These are phyloP conservation scores for Drosophila lutescens DNA, from an alignment of 2,888 invertebrate genomes.

Conservation along the genomic window DNA sequence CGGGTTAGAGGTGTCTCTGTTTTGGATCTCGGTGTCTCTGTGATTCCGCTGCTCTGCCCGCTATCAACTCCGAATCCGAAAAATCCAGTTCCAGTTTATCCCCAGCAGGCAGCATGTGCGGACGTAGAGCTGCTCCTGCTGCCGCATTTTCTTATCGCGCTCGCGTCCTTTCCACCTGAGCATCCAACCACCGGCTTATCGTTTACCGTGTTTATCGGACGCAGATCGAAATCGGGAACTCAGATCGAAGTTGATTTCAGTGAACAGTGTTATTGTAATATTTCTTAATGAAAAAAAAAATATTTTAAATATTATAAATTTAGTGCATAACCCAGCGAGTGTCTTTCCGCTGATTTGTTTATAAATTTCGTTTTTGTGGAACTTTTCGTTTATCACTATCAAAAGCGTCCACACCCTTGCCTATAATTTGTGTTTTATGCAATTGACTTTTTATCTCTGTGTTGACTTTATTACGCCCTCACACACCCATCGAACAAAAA, in stretches of 20 bases:
- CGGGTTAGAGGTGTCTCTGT: slow-evolving; percentile 53
- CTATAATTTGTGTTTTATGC: slow-evolving; percentile 22
- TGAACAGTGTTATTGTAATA: slow-evolving; percentile 14
- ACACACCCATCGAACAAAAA: slow-evolving; percentile 34
- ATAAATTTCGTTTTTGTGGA: slow-evolving; percentile 16
- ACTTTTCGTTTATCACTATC: slow-evolving; percentile 41
- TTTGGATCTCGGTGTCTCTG: slow-evolving; percentile 65
- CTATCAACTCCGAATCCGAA: slow-evolving; percentile 67
- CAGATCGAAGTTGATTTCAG: slow-evolving; percentile 2
- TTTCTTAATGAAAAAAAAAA: neutral
- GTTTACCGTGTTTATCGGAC: slow-evolving; percentile 6
- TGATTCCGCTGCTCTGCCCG: slow-evolving; percentile 58
- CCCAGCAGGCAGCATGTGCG: slow-evolving; percentile 84
- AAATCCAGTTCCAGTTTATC: slow-evolving; percentile 84
- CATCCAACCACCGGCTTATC: slow-evolving; percentile 32
- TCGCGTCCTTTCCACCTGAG: slow-evolving; percentile 40
- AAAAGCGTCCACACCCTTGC: slow-evolving; percentile 36
- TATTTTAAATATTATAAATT: slow-evolving; percentile 4
- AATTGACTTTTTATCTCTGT: slow-evolving; percentile 39
- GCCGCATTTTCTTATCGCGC: slow-evolving; percentile 53
- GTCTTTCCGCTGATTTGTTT: slow-evolving; percentile 29
- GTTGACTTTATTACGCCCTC: slow-evolving; percentile 32
- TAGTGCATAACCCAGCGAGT: slow-evolving; percentile 25
- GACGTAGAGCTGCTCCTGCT: slow-evolving; percentile 71
- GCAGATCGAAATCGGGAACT: slow-evolving; percentile 12